Evolutionary conservation across 2,113 vertebrate genomes (phyloP).

Genomic region (Oncorhynchus kisutch): DNA sequence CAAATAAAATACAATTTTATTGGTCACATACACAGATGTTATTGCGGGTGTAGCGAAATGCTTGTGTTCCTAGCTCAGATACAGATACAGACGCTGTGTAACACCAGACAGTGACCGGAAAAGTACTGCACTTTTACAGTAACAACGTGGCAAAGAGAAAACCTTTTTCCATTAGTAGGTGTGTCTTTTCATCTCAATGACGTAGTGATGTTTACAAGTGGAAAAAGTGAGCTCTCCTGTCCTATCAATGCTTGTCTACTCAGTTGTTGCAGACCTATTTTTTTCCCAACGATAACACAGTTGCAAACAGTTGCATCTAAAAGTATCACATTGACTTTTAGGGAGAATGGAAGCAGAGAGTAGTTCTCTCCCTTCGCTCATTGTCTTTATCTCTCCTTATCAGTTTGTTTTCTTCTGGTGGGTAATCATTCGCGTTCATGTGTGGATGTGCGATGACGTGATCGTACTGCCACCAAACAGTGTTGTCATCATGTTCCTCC

Average conservation of each 20-base stretch:
- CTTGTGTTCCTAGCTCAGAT: background rate
- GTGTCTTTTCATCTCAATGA: conserved; percentile 15
- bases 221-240: conserved; percentile 37
- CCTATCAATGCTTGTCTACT: conserved; percentile 50
- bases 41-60: no score
- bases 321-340: conserved; percentile 44
- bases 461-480: background rate
- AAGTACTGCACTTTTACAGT: background rate
- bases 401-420: background rate
- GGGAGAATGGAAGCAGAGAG: background rate
- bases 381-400: background rate
- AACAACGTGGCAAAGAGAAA: background rate
- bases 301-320: conserved; percentile 38
- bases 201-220: conserved; percentile 33
- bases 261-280: conserved; percentile 72
- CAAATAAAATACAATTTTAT: no score
- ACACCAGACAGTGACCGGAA: no score
- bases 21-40: no score
- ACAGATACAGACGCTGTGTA: background rate
- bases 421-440: background rate
- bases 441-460: background rate
- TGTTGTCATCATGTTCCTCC: background rate
- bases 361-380: background rate
- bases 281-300: conserved; percentile 69
- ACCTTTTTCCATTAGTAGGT: background rate